A percentile compares a stretch with the other conserved stretches of the same genome.
Evolutionary conservation across 1,140 invertebrate genomes (phyloP).

Genomic region (Calliopsis andreniformis): DNA sequence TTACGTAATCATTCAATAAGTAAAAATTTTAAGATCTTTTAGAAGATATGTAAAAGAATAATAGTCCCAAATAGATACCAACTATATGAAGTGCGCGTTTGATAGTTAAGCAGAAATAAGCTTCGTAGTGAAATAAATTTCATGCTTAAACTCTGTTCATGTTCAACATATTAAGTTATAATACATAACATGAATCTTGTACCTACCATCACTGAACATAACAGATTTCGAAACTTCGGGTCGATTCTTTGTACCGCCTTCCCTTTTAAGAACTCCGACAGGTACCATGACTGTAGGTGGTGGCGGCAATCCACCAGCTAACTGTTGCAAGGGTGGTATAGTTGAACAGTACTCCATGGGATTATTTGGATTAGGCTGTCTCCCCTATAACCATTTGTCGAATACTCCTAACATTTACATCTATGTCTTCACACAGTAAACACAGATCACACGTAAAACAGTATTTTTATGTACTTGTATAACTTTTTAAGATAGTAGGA

Average conservation of each 20-base stretch:
- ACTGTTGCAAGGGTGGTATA: conserved; percentile 91
- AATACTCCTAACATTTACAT: conserved; percentile 85
- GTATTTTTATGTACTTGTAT: neutral
- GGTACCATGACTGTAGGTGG: conserved; percentile 91
- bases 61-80: neutral
- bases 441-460: conserved; percentile 42
- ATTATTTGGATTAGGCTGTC: conserved; percentile 92
- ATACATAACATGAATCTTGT: neutral
- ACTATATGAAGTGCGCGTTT: neutral
- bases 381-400: conserved; percentile 81
- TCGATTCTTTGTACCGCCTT: conserved; percentile 83
- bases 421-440: conserved; percentile 73
- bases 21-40: too few species aligned
- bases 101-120: neutral
- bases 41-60: neutral
- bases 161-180: neutral
- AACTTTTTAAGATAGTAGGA: neutral
- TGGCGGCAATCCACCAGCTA: conserved; percentile 81
- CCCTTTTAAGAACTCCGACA: conserved; percentile 90
- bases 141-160: neutral
- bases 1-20: neutral
- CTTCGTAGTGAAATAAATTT: neutral
- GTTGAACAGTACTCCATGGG: conserved; percentile 95
- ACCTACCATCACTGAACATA: conserved; percentile 93
- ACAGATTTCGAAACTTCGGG: conserved; percentile 88